Conservation (phyloP, 2,113 vertebrate genomes). For the Phainopepla nitens region DNA sequence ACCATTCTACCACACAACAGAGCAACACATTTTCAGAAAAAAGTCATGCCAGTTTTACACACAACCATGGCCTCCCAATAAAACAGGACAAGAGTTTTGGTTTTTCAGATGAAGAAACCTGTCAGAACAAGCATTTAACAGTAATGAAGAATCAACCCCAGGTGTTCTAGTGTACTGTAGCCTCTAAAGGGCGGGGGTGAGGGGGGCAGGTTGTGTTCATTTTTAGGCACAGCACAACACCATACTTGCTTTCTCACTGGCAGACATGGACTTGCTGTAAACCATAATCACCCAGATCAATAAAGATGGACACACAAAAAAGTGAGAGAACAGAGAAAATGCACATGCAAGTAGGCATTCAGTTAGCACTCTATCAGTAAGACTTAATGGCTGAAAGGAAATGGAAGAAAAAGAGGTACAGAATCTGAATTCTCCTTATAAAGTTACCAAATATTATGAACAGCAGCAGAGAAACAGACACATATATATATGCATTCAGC, state of each 20-base stretch:
- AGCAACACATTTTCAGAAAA: background rate
- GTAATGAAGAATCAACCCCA: background rate
- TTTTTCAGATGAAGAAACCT: background rate
- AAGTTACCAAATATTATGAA: background rate
- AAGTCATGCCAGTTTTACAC: background rate
- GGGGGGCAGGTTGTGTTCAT: no score
- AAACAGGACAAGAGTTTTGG: background rate
- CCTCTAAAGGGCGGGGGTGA: no score
- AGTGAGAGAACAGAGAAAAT: no score
- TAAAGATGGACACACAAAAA: no score
- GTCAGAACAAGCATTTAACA: background rate
- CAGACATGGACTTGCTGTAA: no score
- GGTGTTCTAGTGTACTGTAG: background rate
- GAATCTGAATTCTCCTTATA: background rate
- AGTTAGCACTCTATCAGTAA: background rate
- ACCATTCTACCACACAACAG: background rate
- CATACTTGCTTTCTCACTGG: background rate
- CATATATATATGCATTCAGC: background rate
- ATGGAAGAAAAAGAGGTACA: background rate
- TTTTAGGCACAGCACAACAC: no score
- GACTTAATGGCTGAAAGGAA: background rate
- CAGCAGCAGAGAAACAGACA: background rate
- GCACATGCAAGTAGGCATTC: no score
- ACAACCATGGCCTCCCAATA: accelerated
- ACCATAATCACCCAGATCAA: no score